phyloP scores from a whole-genome alignment of 2,888 invertebrate genomes.

The Salpingus planirostris region DNA sequence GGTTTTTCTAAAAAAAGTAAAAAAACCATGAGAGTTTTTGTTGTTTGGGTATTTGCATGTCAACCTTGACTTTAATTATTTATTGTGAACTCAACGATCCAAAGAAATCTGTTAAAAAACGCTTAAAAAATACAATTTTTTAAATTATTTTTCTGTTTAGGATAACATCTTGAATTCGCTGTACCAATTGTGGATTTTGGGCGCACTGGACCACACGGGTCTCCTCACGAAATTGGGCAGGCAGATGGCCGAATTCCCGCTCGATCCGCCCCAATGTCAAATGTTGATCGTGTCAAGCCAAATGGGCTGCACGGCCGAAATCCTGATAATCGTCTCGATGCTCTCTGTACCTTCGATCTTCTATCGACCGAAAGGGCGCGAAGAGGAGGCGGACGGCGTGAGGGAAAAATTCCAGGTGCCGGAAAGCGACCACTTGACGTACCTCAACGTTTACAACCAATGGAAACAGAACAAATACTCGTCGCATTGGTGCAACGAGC shows the following conservation, averaged over 20 bases:
- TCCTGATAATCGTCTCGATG: conserved; percentile 92
- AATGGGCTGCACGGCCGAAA: conserved; percentile 92
- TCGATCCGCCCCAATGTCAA: conserved; percentile 86
- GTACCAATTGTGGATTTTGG: conserved; percentile 98
- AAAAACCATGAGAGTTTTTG: too few species aligned
- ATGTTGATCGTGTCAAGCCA: conserved; percentile 87
- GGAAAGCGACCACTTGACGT: conserved; percentile 96
- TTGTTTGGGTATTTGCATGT: too few species aligned
- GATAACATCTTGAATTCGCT: conserved; percentile 99
- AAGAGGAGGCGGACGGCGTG: conserved; percentile 95
- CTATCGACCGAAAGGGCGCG: conserved; percentile 95
- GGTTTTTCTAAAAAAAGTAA: too few species aligned
- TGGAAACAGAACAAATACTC: conserved; percentile 96
- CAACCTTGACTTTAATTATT: too few species aligned
- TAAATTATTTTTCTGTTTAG: conserved; percentile 39
- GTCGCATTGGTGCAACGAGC: conserved; percentile 91
- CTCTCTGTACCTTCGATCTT: conserved; percentile 98
- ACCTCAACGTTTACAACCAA: conserved; percentile 93
- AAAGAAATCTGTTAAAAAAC: too few species aligned
- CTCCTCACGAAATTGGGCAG: conserved; percentile 82
- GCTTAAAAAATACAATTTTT: conserved; percentile 1
- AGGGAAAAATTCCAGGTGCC: conserved; percentile 99
- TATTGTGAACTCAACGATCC: too few species aligned
- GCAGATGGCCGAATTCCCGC: conserved; percentile 98
- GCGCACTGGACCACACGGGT: conserved; percentile 97